Evolutionary conservation across 1,140 invertebrate genomes (phyloP).

Genomic region (Belonocnema kinseyi): DNA sequence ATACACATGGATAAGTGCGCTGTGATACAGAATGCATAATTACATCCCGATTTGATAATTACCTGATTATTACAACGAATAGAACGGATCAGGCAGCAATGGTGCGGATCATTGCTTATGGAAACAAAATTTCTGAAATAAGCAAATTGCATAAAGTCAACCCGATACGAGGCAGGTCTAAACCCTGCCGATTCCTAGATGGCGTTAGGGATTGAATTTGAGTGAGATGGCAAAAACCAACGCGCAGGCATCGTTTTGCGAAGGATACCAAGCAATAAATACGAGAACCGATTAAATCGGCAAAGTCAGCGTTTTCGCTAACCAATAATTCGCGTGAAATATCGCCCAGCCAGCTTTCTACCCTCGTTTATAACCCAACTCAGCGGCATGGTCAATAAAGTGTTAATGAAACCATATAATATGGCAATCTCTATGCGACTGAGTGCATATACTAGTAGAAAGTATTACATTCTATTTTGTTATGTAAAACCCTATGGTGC

Average conservation of each 20-base stretch:
- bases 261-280: conserved; percentile 60
- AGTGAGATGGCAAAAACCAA: conserved; percentile 36
- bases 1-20: too few relatives aligned
- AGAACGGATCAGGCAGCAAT: conserved; percentile 40
- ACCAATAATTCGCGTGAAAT: conserved; percentile 62
- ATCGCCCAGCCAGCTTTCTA: conserved; percentile 44
- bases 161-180: conserved; percentile 35
- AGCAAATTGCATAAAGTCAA: conserved; percentile 34
- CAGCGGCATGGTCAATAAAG: conserved; percentile 52
- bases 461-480: conserved; percentile 13
- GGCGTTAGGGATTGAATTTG: conserved; percentile 39
- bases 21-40: background rate
- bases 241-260: conserved; percentile 47
- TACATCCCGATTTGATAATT: background rate
- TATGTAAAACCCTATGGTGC: conserved; percentile 19
- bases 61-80: conserved; percentile 19
- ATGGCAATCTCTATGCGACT: conserved; percentile 5
- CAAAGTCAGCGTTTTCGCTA: conserved; percentile 60
- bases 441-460: background rate
- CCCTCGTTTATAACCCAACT: conserved; percentile 50
- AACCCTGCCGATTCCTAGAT: conserved; percentile 48
- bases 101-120: conserved; percentile 46
- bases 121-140: conserved; percentile 44
- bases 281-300: conserved; percentile 62
- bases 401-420: conserved; percentile 59